phyloP scores from a whole-genome alignment of 1,140 invertebrate species.

The Zaprionus vittiger region DNA sequence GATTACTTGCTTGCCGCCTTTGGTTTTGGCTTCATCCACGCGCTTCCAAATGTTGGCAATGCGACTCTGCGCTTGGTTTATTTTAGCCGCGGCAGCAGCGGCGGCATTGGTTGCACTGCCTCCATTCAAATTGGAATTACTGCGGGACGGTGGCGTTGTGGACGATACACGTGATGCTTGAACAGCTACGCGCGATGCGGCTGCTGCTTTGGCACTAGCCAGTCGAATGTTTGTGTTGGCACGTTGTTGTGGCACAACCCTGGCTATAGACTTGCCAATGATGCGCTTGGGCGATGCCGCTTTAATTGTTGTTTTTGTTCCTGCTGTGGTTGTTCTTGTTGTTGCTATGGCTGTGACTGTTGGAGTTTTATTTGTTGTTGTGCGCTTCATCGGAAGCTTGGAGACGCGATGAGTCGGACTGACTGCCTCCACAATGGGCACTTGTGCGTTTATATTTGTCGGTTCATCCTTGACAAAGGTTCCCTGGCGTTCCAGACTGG shows the following conservation, averaged over 20 bases:
- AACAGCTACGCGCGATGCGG: slow-evolving; percentile 54
- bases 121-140: slow-evolving; percentile 85
- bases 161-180: slow-evolving; percentile 85
- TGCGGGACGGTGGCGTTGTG: slow-evolving; percentile 86
- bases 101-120: slow-evolving; percentile 54
- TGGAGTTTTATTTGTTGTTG: slow-evolving; percentile 41
- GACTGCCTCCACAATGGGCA: slow-evolving; percentile 84
- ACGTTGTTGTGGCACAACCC: slow-evolving; percentile 85
- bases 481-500: slow-evolving; percentile 90
- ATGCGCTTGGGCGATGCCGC: slow-evolving; percentile 23
- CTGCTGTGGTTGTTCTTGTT: slow-evolving; percentile 32
- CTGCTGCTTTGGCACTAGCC: slow-evolving; percentile 65
- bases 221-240: slow-evolving; percentile 84
- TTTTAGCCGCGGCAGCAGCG: slow-evolving; percentile 64
- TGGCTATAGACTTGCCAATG: slow-evolving; percentile 17
- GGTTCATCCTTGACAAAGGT: slow-evolving; percentile 94
- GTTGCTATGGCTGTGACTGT: slow-evolving; percentile 55
- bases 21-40: slow-evolving; percentile 88
- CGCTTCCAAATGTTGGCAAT: slow-evolving; percentile 95
- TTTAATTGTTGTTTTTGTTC: slow-evolving; percentile 45
- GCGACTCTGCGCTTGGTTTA: slow-evolving; percentile 91
- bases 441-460: slow-evolving; percentile 82
- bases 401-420: slow-evolving; percentile 84
- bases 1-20: slow-evolving; percentile 86
- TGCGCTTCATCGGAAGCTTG: slow-evolving; percentile 75